Base-by-base conservation (phyloP, 2,888 invertebrate species). In the Elysia crispata region DNA sequence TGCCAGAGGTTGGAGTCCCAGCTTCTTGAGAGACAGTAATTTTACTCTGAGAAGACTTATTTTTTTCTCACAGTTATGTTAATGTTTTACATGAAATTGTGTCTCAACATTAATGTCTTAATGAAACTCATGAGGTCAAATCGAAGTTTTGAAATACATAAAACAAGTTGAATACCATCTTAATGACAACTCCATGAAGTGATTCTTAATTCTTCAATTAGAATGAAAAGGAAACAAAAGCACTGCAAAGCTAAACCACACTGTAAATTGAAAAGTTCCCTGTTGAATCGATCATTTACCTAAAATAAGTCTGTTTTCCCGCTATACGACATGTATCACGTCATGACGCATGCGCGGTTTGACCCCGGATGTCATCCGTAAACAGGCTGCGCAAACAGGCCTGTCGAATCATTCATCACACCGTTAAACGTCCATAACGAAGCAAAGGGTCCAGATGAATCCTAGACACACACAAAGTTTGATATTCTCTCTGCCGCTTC, bases 351-450 rank as follows among this genome's bases (percentile, higher is more conserved):
- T 28, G 50, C 73, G 62, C 64, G 54, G 13, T 67, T 0, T 62
- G 70, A 49, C 77, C 69, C 49, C 30, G 33, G 50, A 57, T 81
- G 81, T 81, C 81, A 50, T 54, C 64, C 49, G 72, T 73, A 77
- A 82, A 83, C 81, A 41, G 79, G 74, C 64, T 67, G 69, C 28
- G 78, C 81, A 78, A 80, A 82, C 80, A 41, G 74, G 25, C 66
- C 73, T 70, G 81, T 81, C 80, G 76, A 77, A 80, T 83, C 85
- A 86, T 85, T 85, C 85, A 85, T 86, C 86, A 83, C 81, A 74
- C 82, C 81, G 85, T 84, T 85, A 86, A 84, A 85, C 78, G 80
- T 77, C 82, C 83, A 83, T 84, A 83, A 84, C 83, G 82, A 62
- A 64, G 79, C 74, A 82, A 77, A 80, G 79, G 76, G 79, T 69